Conservation (phyloP, 2,113 vertebrate genomes). For the Pungitius pungitius region DNA sequence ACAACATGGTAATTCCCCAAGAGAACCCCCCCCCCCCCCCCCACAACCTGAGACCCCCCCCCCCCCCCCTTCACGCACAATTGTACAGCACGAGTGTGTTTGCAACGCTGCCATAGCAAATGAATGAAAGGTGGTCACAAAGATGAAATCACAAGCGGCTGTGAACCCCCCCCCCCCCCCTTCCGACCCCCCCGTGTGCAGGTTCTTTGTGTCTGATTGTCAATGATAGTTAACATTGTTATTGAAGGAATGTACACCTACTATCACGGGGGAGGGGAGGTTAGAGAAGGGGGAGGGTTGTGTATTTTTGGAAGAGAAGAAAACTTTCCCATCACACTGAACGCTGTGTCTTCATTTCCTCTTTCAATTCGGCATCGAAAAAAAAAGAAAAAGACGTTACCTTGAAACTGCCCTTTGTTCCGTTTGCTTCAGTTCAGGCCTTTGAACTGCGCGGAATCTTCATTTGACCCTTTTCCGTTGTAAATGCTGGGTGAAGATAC, state of each 20-base stretch:
- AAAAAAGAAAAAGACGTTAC: neutral
- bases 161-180: neutral
- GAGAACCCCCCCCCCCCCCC: neutral
- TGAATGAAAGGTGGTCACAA: neutral
- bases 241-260: neutral
- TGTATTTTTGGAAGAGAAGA: neutral
- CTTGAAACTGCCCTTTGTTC: neutral
- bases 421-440: neutral
- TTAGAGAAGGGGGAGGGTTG: neutral
- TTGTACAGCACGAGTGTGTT: neutral
- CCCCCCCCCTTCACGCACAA: conserved; percentile 3
- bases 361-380: neutral
- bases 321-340: neutral
- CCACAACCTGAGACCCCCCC: conserved; percentile 17
- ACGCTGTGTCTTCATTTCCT: neutral
- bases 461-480: neutral
- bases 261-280: neutral
- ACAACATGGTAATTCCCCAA: conserved; percentile 35
- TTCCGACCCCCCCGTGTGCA: neutral
- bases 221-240: neutral
- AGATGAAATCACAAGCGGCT: neutral
- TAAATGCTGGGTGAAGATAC: neutral
- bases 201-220: neutral
- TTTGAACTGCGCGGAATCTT: no score
- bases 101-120: no score